phyloP scores from a whole-genome alignment of 2,797 vertebrate species.

The Sebastes baramenuke region DNA sequence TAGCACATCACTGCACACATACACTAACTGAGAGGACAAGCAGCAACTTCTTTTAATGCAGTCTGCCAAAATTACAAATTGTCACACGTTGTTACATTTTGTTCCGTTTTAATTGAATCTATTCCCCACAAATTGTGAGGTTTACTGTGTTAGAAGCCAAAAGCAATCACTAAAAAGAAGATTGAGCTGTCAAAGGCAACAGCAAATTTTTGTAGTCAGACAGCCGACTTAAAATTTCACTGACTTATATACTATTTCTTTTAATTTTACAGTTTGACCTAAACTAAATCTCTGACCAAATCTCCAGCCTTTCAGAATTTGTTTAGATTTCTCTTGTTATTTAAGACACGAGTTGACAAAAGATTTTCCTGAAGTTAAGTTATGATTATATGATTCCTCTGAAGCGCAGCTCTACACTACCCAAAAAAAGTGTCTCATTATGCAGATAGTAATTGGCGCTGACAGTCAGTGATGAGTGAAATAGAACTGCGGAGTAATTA shows the following conservation, averaged over 20 bases:
- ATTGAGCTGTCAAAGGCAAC: slow-evolving; percentile 6
- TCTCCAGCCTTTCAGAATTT: not conserved
- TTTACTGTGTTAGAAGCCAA: not conserved
- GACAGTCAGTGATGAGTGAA: slow-evolving; percentile 87
- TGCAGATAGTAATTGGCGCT: slow-evolving; percentile 85
- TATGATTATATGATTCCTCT: slow-evolving; percentile 32
- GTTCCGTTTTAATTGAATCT: not conserved
- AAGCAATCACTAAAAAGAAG: not conserved
- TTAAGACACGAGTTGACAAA: not conserved
- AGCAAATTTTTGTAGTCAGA: too few relatives aligned
- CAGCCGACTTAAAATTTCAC: not conserved
- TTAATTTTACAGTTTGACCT: not conserved
- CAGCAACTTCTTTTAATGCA: not conserved
- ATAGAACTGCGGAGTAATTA: slow-evolving; percentile 86
- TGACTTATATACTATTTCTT: not conserved
- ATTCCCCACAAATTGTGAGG: not conserved
- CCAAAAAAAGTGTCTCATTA: slow-evolving; percentile 77
- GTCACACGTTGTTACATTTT: not conserved
- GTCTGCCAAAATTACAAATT: not conserved
- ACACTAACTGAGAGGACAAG: not conserved
- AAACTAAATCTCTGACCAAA: not conserved
- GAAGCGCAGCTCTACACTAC: slow-evolving; percentile 67
- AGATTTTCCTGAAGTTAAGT: slow-evolving; percentile 3
- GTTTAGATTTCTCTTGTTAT: not conserved
- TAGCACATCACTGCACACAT: not conserved